A percentile compares a stretch with the other conserved stretches of the same genome.
phyloP scores from a whole-genome alignment of 1,140 invertebrate species.

The Lucilia cuprina region DNA sequence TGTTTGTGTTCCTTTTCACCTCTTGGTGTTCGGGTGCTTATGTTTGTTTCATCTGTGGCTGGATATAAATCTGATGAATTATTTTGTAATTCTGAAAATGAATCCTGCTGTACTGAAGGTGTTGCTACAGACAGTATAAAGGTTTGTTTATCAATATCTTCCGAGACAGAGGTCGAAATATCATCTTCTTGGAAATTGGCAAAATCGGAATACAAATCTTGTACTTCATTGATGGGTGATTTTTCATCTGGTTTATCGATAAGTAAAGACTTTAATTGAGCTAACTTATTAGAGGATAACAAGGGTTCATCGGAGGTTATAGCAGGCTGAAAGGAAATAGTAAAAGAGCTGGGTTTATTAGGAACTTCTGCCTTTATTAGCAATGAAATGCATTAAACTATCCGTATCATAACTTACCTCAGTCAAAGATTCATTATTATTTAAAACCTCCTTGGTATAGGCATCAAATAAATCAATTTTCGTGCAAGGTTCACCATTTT shows the following conservation, averaged over 20 bases:
- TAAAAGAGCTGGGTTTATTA: neutral
- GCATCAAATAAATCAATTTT: slow-evolving; percentile 41
- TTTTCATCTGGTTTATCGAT: slow-evolving; percentile 35
- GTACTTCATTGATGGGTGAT: neutral
- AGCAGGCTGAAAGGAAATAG: neutral
- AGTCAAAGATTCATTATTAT: slow-evolving; percentile 6
- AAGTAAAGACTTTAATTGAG: slow-evolving; percentile 36
- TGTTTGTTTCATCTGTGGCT: slow-evolving; percentile 20
- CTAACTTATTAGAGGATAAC: slow-evolving; percentile 17
- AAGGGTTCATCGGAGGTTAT: neutral
- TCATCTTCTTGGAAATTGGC: slow-evolving; percentile 39
- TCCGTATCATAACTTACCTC: too few relatives aligned
- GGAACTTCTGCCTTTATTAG: too few relatives aligned
- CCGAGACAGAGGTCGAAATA: slow-evolving; percentile 16
- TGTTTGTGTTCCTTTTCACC: slow-evolving; percentile 29
- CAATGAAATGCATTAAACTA: too few relatives aligned
- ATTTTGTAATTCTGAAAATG: slow-evolving; percentile 32
- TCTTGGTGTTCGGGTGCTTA: neutral
- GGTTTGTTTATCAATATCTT: slow-evolving; percentile 38
- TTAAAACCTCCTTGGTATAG: slow-evolving; percentile 38
- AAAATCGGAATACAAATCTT: slow-evolving; percentile 39
- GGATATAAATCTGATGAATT: slow-evolving; percentile 31
- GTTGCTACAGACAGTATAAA: slow-evolving; percentile 39
- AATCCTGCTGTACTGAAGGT: slow-evolving; percentile 33
- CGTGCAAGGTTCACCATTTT: neutral